phyloP scores from a whole-genome alignment of 1,140 invertebrate species.

The Anastrepha ludens region DNA sequence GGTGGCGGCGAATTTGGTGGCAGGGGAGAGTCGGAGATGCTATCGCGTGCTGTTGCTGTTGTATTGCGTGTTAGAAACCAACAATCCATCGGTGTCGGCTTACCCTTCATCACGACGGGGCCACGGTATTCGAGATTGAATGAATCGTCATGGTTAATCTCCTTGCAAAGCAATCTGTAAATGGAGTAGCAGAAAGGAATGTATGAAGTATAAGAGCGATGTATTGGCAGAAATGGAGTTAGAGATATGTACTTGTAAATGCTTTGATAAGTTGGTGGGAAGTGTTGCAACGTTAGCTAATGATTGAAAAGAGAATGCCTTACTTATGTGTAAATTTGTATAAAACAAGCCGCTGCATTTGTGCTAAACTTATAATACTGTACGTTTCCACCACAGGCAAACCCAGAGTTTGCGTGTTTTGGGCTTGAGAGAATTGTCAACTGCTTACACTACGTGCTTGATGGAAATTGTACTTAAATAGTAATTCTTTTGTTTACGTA shows the following conservation, averaged over 20 bases:
- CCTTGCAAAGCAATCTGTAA: constrained; percentile 86
- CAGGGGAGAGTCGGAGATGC: constrained; percentile 67
- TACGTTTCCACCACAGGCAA: no score
- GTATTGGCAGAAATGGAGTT: not conserved
- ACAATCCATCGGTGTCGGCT: constrained; percentile 95
- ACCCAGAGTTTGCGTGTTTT: no score
- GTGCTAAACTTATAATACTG: no score
- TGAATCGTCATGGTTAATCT: constrained; percentile 89
- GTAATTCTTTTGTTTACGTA: no score
- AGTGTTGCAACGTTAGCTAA: not conserved
- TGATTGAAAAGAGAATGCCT: no score
- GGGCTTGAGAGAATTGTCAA: no score
- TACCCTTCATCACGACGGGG: constrained; percentile 96
- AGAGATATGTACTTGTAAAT: not conserved
- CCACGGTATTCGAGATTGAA: constrained; percentile 93
- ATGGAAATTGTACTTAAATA: no score
- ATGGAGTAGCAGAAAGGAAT: constrained; percentile 60
- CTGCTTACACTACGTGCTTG: no score
- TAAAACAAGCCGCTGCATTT: no score
- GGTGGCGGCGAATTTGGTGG: constrained; percentile 65
- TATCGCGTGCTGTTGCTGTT: constrained; percentile 58
- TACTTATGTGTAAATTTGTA: no score
- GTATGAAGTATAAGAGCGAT: not conserved
- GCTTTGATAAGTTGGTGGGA: not conserved
- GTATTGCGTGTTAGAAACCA: constrained; percentile 87